Conservation (phyloP, 2,797 vertebrate genomes). For the Tokudaia tokunoshimensis region DNA sequence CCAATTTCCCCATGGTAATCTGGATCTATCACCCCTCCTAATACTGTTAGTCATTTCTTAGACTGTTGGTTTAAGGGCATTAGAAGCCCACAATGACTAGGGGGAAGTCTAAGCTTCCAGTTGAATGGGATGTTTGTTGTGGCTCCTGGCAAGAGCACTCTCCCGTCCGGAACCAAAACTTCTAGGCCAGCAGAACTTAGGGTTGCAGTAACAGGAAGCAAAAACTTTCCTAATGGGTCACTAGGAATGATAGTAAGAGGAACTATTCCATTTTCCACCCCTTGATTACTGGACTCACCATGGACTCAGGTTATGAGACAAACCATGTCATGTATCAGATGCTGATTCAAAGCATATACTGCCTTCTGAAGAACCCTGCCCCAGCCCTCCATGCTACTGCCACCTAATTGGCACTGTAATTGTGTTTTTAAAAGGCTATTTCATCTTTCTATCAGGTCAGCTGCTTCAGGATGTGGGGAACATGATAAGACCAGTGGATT, state of each 20-base stretch:
- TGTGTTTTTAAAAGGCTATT: neutral
- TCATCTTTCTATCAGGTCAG: neutral
- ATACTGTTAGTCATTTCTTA: neutral
- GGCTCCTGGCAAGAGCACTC: neutral
- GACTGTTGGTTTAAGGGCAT: neutral
- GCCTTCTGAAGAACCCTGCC: neutral
- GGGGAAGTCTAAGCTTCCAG: neutral
- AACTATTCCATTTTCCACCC: neutral
- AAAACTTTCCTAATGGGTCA: neutral
- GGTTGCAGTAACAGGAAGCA: neutral
- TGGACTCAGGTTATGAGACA: neutral
- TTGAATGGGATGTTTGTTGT: neutral
- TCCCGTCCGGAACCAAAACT: neutral
- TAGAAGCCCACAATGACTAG: neutral
- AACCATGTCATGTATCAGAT: neutral
- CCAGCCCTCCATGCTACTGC: neutral
- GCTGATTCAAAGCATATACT: neutral
- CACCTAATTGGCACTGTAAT: neutral
- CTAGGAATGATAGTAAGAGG: neutral
- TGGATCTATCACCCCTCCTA: neutral
- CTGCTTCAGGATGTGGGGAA: neutral
- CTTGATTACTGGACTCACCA: neutral
- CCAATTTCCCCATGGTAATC: neutral
- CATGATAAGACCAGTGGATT: no score
- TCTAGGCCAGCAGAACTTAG: neutral